phyloP scores from a whole-genome alignment of 2,113 vertebrate species.

The Strigops habroptila region DNA sequence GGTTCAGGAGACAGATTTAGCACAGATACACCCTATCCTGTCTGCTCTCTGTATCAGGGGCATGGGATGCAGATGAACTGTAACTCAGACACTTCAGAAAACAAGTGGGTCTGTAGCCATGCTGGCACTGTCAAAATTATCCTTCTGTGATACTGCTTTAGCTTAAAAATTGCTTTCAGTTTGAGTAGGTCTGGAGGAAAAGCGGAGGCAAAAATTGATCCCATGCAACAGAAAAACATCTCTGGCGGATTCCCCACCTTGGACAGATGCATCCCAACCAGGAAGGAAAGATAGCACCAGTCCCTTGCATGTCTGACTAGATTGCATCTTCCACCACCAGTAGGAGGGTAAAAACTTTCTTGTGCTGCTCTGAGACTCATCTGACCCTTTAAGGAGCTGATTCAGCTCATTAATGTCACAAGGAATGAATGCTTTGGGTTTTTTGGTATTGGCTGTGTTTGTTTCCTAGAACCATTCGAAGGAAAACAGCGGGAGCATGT shows the following conservation, averaged over 20 bases:
- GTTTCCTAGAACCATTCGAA: background rate
- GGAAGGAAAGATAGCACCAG: background rate
- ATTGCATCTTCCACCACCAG: background rate
- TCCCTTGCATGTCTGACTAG: background rate
- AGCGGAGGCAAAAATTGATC: background rate
- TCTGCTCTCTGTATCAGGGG: background rate
- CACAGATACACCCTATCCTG: background rate
- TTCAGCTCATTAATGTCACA: slow-evolving; percentile 12
- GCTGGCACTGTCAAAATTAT: background rate
- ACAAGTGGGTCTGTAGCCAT: background rate
- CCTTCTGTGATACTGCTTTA: background rate
- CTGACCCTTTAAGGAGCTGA: background rate
- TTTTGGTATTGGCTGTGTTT: background rate
- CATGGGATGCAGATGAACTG: background rate
- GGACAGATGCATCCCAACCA: background rate
- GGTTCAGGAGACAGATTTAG: background rate
- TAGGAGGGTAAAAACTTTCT: background rate
- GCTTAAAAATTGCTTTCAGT: background rate
- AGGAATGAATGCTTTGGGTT: background rate
- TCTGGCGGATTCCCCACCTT: background rate
- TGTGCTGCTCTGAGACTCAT: background rate
- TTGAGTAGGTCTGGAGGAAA: background rate
- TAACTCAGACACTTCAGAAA: background rate
- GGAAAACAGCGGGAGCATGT: background rate
- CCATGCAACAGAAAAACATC: background rate